Evolutionary conservation across 2,113 vertebrate genomes (phyloP), one percentile per base, ranked within the genome.

Genomic region (Passer montanus): DNA sequence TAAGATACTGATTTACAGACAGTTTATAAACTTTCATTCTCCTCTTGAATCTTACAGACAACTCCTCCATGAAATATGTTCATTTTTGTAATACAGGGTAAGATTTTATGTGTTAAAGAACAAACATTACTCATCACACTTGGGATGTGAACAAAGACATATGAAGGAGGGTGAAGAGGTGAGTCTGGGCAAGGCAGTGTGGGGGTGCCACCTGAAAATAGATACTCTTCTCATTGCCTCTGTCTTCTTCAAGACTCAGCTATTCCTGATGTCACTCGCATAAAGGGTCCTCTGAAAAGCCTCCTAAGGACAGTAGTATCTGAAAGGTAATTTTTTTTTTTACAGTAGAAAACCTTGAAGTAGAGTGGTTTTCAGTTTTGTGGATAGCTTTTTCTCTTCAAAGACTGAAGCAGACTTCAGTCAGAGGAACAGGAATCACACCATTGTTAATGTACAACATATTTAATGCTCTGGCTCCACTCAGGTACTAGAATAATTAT

Each of bases 401-500:
- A 79, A 81, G 44, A 53, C 35, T 23, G 60, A 72, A 75, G 37
- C 30, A 84, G 9, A 15, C 15, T 22, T 56, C 52, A 68, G 39
- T 83, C 67, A 88, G 47, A 88, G 11, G 31, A 88, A 56, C 28
- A 39, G 30, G 28, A 80, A 62, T 44, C 37, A 67, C 43, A 44
- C 4, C 18, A 17, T 15, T 63, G 15, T 77, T 67, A 81, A 47
- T 4, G 6, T 41, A 64, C 22, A 80, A 43, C n/a, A 33, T 44
- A 83, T 94, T 94, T 89, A 93, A 91, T 76, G 35, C 70, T 91
- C 64, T 30, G 14, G 49, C 59, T 93, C 69, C 24, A n/a, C 22
- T 84, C 76, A 64, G 83, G 76, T 86, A 63, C 39, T 90, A 86
- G 49, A 89, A 94, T 59, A 94, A 93, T 81, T 88, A 63, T 8